These are phyloP conservation scores for Melanaphis sacchari DNA, from an alignment of 1,140 invertebrate species.

Conservation along the genomic window DNA sequence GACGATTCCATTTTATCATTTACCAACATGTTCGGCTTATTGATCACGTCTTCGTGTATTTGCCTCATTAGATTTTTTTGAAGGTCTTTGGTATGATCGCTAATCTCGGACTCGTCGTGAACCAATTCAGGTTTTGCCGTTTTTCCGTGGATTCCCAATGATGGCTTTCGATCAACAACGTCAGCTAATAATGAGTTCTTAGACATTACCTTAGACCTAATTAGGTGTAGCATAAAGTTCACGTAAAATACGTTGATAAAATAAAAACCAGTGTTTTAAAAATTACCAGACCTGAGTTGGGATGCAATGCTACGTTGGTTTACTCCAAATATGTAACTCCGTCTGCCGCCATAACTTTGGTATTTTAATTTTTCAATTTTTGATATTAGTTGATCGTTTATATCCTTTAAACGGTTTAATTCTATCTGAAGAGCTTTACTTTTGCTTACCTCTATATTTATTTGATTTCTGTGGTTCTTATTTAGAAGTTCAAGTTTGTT, in stretches of 20 bases:
- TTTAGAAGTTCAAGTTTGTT: slow-evolving; percentile 73
- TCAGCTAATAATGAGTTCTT: not conserved
- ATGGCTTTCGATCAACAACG: not conserved
- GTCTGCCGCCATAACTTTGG: not conserved
- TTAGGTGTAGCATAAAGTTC: not conserved
- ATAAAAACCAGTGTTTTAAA: not conserved
- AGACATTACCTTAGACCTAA: not conserved
- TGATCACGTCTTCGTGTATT: slow-evolving; percentile 25
- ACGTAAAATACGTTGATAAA: not conserved
- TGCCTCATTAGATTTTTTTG: slow-evolving; percentile 25
- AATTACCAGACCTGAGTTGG: not conserved
- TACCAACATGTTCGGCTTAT: slow-evolving; percentile 7
- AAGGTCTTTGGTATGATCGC: slow-evolving; percentile 24
- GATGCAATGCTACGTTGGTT: not conserved
- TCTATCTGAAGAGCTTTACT: slow-evolving; percentile 71
- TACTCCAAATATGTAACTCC: not conserved
- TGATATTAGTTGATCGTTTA: not conserved
- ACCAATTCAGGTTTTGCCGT: not conserved
- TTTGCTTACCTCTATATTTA: slow-evolving; percentile 73
- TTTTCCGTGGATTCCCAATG: too few species aligned
- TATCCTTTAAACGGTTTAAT: not conserved
- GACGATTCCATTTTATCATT: not conserved
- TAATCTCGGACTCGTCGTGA: not conserved
- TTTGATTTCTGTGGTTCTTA: slow-evolving; percentile 75
- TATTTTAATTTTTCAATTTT: not conserved